Base-by-base conservation (phyloP, 2,888 invertebrate species). In the Andrena camellia region DNA sequence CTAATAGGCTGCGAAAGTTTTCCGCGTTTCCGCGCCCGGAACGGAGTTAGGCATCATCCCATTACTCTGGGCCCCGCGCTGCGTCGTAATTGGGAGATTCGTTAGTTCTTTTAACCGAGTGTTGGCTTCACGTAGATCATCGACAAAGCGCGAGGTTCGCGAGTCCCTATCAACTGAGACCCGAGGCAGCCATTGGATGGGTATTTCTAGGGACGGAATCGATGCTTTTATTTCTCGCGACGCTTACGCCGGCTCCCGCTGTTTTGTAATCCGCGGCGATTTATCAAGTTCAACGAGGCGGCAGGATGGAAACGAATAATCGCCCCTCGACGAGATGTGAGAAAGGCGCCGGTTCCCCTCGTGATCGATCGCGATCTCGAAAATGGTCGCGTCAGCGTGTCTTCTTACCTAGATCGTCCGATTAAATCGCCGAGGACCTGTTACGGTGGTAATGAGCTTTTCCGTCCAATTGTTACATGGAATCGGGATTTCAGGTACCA, bases 1-100 rank as follows among this genome's bases (percentile, higher is more conserved):
- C 79, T 80, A 85, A 86, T 85, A 86, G 76, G 81, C 79, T 79
- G 78, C 50, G 72, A 84, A 81, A 88, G 83, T 84, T 86, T 83
- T n/a, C 70, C 77, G 68, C 76, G 17, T 59, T 83, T 86, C 76
- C 79, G 77, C 60, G 73, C 78, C 74, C 76, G 74, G 81, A 60
- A 75, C 79, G 77, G 81, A 54, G 83, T 73, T 66, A 64, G 42
- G 76, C 59, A 64, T 63, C 66, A 33, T 71, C 62, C 77, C 66
- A 50, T 66, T 62, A 17, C 35, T 23, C 29, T 35, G 42, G 35
- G 10, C 17, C 26, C 35, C 48, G 8, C 50, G 63, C 75, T 33
- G 31, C 20, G 54, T 82, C 35, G 68, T 86, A 84, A 87, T 87
- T 85, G 76, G 79, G 7, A 62, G 81, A 76, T 82, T 84, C 71